phyloP scores from a whole-genome alignment of 2,797 vertebrate genomes.

The Artibeus lituratus region DNA sequence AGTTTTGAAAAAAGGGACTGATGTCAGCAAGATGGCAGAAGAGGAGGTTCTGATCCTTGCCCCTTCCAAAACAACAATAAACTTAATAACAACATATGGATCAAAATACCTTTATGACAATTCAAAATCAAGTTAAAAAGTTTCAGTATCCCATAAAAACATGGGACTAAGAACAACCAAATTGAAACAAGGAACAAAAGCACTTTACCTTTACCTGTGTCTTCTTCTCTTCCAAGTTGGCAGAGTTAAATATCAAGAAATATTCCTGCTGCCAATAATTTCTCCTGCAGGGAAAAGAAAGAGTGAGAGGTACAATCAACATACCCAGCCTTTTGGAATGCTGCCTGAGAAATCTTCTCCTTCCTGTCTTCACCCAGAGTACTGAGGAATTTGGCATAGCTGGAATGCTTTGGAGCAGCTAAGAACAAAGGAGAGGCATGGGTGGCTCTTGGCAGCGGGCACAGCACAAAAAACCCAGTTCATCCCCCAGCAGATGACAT shows the following conservation, averaged over 20 bases:
- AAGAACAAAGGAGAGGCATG: neutral
- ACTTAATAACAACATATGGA: neutral
- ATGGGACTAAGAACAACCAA: neutral
- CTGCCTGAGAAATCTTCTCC: neutral
- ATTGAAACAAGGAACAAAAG: neutral
- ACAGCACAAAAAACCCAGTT: neutral
- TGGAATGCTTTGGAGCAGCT: neutral
- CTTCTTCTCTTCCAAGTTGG: neutral
- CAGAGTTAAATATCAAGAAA: neutral
- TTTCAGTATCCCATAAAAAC: neutral
- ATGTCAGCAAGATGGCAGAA: neutral
- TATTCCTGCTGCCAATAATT: neutral
- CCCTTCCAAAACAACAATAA: neutral
- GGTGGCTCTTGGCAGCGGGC: neutral
- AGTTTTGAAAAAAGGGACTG: neutral
- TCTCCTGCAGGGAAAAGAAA: neutral
- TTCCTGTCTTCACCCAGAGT: neutral
- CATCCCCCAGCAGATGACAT: neutral
- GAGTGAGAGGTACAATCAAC: neutral
- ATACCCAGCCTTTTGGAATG: neutral
- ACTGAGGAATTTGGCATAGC: neutral
- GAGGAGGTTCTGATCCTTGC: neutral
- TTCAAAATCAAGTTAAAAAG: neutral
- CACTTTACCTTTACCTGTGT: neutral
- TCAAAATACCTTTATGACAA: neutral